phyloP scores from a whole-genome alignment of 2,113 vertebrate genomes.

The Rattus norvegicus region DNA sequence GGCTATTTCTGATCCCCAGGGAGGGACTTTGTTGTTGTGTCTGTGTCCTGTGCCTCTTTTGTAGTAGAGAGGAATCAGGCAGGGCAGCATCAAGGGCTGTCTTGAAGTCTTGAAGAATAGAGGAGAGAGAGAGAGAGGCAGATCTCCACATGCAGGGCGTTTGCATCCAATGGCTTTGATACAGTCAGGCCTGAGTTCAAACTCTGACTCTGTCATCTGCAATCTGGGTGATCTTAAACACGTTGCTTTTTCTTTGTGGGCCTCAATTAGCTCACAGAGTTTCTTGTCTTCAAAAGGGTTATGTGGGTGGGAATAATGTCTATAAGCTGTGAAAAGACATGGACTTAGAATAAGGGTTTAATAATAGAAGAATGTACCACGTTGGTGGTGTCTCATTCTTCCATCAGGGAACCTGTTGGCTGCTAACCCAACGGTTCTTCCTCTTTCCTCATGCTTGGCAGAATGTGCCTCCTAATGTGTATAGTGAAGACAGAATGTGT shows the following conservation, averaged over 20 bases:
- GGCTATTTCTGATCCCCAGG: constrained; percentile 52
- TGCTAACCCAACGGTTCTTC: not conserved
- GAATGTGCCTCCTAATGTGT: not conserved
- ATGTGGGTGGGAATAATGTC: not conserved
- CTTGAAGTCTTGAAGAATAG: not conserved
- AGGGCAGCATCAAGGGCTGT: not conserved
- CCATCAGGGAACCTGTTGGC: not conserved
- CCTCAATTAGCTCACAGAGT: not conserved
- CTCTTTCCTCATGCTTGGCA: not conserved
- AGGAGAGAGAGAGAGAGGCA: too few relatives aligned
- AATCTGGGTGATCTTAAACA: not conserved
- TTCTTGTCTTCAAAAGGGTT: not conserved
- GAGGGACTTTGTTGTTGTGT: constrained; percentile 60
- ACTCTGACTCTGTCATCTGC: not conserved
- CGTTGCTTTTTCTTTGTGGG: not conserved
- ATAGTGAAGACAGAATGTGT: not conserved
- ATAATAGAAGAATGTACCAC: not conserved
- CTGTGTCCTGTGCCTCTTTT: not conserved
- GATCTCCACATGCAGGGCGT: not conserved
- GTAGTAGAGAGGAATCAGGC: not conserved
- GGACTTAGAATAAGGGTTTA: not conserved
- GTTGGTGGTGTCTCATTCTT: not conserved
- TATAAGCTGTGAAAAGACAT: not conserved
- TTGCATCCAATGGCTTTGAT: not conserved
- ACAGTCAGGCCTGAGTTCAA: not conserved